Evolutionary conservation across 2,113 vertebrate genomes (phyloP), one percentile per base, ranked within the genome.

Genomic region (Zosterops hypoxanthus): DNA sequence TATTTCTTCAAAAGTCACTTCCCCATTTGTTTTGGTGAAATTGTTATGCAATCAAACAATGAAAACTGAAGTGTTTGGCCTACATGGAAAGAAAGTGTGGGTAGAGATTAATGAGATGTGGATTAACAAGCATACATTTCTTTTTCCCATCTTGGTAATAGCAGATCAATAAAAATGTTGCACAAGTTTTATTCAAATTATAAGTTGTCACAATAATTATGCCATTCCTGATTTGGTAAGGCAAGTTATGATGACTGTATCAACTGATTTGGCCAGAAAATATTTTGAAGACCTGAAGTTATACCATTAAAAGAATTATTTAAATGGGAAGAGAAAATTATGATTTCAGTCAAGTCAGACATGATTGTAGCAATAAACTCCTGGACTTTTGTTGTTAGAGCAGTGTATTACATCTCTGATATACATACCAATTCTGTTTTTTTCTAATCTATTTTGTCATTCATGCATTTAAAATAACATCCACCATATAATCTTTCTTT

Each of bases 371-470:
- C 14, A 57, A 5, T 61, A 34, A 68, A 57, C 8, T 86, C 23
- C 22, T n/a, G 8, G 22, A 13, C 3, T 21, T 82, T 24, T 76
- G 8, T 42, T 25, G 13, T 28, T 50, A 55, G 17, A n/a, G 29
- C 2, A 39, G 12, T 39, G 3, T 6, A 44, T 23, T 57, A 5
- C 3, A 33, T 46, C 18, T 60, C 22, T 90, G 79, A 49, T n/a
- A 34, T 24, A 42, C 1, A 9, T 2, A 61, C 8, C 8, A 19
- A 8, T 56, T 65, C 6, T 31, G 25, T 0, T 0, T 3, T 33
- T 65, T 82, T 6, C n/a, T 25, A 49, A 44, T 7, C 26, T 18
- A 36, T 81, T 60, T 60, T 64, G 2, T 53, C 16, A 80, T 36
- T 50, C 5, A 64, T 33, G 34, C 4, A 68, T 72, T 82, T 69